Evolutionary conservation across 2,888 invertebrate genomes (phyloP), one percentile per base, ranked within the genome.

Genomic region (Gibbula magus): DNA sequence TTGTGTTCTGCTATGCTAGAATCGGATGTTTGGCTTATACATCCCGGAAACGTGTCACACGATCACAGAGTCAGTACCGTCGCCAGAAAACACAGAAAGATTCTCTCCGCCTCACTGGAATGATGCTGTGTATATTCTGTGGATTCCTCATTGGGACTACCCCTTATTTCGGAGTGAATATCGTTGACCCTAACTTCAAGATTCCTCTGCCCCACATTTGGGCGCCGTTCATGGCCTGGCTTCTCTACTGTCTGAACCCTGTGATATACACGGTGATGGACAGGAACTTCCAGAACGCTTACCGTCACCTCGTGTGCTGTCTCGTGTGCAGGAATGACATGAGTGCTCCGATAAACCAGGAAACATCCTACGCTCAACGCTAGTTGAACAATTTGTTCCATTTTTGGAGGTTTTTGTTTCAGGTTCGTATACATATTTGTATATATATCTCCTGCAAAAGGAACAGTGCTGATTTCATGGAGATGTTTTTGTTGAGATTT

Each of bases 41-140:
- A 35, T 83, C 85, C 53, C 86, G 89, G 82, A 84, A 86, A 75
- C 82, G 85, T 7, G 87, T 86, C 2, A 81, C 84, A 8, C 79
- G 88, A 4, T 84, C 85, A 79, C 85, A 86, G 35, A 89, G 87
- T 79, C 45, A 80, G 52, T 82, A 83, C 80, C 81, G 83, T 18
- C 77, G 77, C 35, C 83, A 85, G 75, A 82, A 80, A 61, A 76
- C 78, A 0, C 79, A 81, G 51, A 78, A 84, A 20, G 83, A 85
- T 22, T 88, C 90, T 10, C 81, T 90, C 35, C 82, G 88, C 45
- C 85, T 90, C 1, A 88, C 90, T 0, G 87, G 84, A 39, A 90
- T 89, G 89, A 90, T 90, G 90, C 78, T 89, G 75, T 87, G 88
- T 82, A 90, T 89, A 77, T 90, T 89, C 84, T 83, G 85, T 52